Base-by-base conservation (phyloP, 2,888 invertebrate species). In the Zaprionus obscuricornis region DNA sequence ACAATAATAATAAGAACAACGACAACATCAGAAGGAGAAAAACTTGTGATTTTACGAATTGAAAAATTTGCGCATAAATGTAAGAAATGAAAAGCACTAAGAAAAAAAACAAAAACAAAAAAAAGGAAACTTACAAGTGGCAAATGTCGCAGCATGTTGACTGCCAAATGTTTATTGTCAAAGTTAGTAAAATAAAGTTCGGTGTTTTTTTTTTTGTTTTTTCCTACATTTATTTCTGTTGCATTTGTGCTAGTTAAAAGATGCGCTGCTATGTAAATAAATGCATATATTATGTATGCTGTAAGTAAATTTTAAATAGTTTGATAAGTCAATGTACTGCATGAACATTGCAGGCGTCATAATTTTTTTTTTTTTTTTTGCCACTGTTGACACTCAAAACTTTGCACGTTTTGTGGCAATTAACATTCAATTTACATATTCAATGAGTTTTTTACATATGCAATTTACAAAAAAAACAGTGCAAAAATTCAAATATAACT, bases 161-260 rank as follows among this genome's bases (percentile, higher is more conserved):
- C 47, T 63, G 85, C 82, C 78, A 81, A 78, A 82, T 84, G 71
- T 77, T 77, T 81, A 82, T 70, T 84, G 70, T 70, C 65, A 71
- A 63, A 66, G 66, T 62, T 78, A 82, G 34, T 45, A 49, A 3
- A 33, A 27, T 33, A 43, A 72, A 54, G 42, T 4, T 40, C 1
- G 1, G 1, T 29, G 13, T 29, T 29, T 5, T 29, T 29, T 13
- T 7, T 29, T n/a, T 29, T 29, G 13, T 10, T 11, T n/a, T 13
- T 13, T 2, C 11, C 29, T 13, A 29, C 29, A 29, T n/a, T n/a
- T n/a, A n/a, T n/a, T n/a, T n/a, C n/a, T n/a, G n/a, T 72, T 72
- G 52, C 39, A 47, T 66, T 57, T 40, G 67, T 59, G 3, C 39
- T 45, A 59, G 52, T 49, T 72, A 46, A 37, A 46, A 43, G 50